Base-by-base conservation (phyloP, 2,888 invertebrate species). In the Lissocephala sabroskyi region DNA sequence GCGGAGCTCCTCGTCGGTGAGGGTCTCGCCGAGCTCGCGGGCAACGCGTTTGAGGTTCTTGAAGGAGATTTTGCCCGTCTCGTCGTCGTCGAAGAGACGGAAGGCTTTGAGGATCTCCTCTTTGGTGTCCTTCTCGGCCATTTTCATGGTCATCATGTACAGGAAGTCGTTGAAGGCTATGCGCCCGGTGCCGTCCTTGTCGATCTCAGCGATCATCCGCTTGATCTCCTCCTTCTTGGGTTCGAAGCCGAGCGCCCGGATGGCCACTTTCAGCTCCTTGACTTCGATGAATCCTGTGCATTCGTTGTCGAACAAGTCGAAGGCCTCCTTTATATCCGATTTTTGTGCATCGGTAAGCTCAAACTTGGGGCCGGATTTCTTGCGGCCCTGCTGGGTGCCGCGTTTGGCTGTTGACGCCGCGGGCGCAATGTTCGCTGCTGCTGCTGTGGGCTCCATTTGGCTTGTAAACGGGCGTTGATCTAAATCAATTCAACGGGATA, bases 81-180 rank as follows among this genome's bases (percentile, higher is more conserved):
- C 94, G 84, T 98, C 97, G 85, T 96, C 95, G 86, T 98, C 98
- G 86, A 99, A 98, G 13, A 99, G 87, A 59, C 94, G 90, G 79
- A 99, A 99, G n/a, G 98, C 98, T 85, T 97, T 97, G 82, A 97
- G 87, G 46, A 98, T 96, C 85, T 98, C 98, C 83, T 98, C 96
- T 80, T 94, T 94, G 0, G 93, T 92, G 80, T 97, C 97, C 82
- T 96, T 97, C 76, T 98, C 97, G 33, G 95, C 92, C 93, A 97
- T 95, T 87, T 97, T 97, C 35, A 91, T 88, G 0, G 93, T 91
- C 95, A 97, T 96, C 50, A 97, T 82, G 45, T 90, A 90, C 2
- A 94, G 84, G 79, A 97, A 98, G 81, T 97, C 95, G 71, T 92
- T 93, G 84, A 91, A 96, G 0, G 94, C 93, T 47, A 98, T 89